phyloP scores from a whole-genome alignment of 1,140 invertebrate species.

The Euwallacea similis region DNA sequence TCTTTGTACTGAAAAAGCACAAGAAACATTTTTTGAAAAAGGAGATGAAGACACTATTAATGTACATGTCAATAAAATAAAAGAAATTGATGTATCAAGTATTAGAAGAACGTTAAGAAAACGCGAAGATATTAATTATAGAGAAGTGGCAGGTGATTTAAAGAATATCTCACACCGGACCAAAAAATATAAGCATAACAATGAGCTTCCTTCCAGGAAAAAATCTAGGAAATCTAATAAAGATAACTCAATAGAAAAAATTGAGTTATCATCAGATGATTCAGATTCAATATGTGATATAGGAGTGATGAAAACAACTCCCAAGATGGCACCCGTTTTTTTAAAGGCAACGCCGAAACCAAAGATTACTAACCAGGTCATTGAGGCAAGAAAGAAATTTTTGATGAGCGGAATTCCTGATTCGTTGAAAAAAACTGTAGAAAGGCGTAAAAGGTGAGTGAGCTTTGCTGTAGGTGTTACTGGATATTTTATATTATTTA shows the following conservation, averaged over 20 bases:
- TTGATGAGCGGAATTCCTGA: constrained; percentile 63
- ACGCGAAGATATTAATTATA: constrained; percentile 5
- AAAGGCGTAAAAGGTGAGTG: constrained; percentile 52
- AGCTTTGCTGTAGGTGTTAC: not conserved
- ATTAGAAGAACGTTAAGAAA: constrained; percentile 4
- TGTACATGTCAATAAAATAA: not conserved
- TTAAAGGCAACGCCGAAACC: constrained; percentile 56
- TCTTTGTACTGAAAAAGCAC: no score
- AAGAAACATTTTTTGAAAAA: no score
- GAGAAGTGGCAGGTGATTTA: not conserved
- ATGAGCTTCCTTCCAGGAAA: not conserved
- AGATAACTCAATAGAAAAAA: constrained; percentile 17
- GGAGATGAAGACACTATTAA: no score
- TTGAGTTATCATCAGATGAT: constrained; percentile 32
- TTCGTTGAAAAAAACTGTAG: constrained; percentile 57
- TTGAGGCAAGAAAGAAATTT: constrained; percentile 63
- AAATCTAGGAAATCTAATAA: not conserved
- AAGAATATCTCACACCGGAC: not conserved
- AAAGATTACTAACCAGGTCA: constrained; percentile 55
- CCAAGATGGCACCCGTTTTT: constrained; percentile 64
- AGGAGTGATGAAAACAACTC: constrained; percentile 21
- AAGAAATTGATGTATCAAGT: not conserved
- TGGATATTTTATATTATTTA: constrained; percentile 10
- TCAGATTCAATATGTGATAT: not conserved
- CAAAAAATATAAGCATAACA: constrained; percentile 5